phyloP scores from a whole-genome alignment of 2,888 invertebrate species.

The Leptinotarsa tumamoca region DNA sequence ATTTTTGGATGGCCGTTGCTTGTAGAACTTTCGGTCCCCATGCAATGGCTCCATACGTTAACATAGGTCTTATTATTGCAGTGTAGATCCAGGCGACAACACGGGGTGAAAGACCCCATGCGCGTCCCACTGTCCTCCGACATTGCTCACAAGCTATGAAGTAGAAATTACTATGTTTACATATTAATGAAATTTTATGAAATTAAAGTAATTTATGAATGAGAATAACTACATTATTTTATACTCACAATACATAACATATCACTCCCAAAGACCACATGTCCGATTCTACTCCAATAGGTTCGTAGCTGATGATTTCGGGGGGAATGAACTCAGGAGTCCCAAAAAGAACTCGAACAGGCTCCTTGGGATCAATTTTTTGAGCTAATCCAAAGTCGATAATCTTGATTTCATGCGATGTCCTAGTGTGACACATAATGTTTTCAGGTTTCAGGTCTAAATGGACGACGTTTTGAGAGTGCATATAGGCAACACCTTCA shows the following conservation, averaged over 20 bases:
- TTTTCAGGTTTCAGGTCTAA: conserved; percentile 96
- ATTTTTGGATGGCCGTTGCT: no score
- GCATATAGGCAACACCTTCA: conserved; percentile 92
- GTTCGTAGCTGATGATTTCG: conserved; percentile 92
- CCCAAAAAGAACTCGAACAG: conserved; percentile 79
- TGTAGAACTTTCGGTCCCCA: no score
- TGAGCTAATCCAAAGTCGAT: conserved; percentile 95
- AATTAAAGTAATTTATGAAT: background rate
- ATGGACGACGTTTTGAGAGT: conserved; percentile 85
- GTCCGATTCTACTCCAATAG: conserved; percentile 85
- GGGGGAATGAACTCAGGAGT: conserved; percentile 95
- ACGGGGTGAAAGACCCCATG: no score
- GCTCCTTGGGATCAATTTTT: conserved; percentile 75
- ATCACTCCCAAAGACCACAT: conserved; percentile 98
- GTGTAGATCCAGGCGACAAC: no score
- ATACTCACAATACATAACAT: conserved; percentile 86
- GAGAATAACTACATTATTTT: background rate
- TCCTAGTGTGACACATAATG: conserved; percentile 89
- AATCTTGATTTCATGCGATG: conserved; percentile 89
- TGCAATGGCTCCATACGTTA: no score
- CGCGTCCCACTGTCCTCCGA: no score
- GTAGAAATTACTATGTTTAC: no score
- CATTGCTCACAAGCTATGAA: no score
- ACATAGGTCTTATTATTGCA: no score
- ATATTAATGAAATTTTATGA: no score